Evolutionary conservation across 1,140 invertebrate species (phyloP).

Genomic region (Drosophila pseudoobscura): DNA sequence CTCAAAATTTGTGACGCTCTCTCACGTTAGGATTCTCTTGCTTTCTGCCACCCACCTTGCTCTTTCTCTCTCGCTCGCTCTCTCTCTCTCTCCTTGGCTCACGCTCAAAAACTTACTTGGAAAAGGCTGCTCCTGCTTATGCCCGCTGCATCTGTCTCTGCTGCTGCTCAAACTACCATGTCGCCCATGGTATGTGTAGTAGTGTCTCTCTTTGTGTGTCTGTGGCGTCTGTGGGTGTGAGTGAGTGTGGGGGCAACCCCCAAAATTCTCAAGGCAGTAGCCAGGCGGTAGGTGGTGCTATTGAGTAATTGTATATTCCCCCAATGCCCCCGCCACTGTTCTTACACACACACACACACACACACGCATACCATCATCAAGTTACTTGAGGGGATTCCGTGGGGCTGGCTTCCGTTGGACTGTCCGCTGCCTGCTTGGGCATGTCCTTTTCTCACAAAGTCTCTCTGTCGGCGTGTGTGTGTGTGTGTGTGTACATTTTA

Average conservation of each 20-base stretch:
- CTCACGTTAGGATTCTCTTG: conserved; percentile 13
- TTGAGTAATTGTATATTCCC: conserved; percentile 74
- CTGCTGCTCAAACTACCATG: conserved; percentile 59
- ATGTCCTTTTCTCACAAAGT: conserved; percentile 62
- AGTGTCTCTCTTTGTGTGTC: conserved; percentile 32
- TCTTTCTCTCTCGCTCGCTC: conserved; percentile 15
- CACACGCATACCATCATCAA: conserved; percentile 67
- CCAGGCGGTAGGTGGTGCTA: conserved; percentile 49
- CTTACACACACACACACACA: conserved; percentile 19
- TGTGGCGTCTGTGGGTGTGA: conserved; percentile 28
- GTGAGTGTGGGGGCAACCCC: conserved; percentile 53
- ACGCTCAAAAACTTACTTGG: conserved; percentile 53
- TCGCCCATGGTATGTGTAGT: conserved; percentile 46
- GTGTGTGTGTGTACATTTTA: conserved; percentile 44
- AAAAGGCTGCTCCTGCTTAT: conserved; percentile 26
- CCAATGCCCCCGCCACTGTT: conserved; percentile 11
- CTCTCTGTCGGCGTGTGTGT: conserved; percentile 14
- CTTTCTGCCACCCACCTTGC: conserved; percentile 18
- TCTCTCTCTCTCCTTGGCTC: conserved; percentile 33
- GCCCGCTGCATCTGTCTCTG: conserved; percentile 1
- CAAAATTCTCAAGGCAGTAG: conserved; percentile 63
- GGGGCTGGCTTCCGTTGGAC: conserved; percentile 34
- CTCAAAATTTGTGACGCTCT: conserved; percentile 65
- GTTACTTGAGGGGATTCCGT: conserved; percentile 64
- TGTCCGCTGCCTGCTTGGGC: conserved; percentile 74